phyloP scores from a whole-genome alignment of 2,113 vertebrate genomes.

The Sula dactylatra region DNA sequence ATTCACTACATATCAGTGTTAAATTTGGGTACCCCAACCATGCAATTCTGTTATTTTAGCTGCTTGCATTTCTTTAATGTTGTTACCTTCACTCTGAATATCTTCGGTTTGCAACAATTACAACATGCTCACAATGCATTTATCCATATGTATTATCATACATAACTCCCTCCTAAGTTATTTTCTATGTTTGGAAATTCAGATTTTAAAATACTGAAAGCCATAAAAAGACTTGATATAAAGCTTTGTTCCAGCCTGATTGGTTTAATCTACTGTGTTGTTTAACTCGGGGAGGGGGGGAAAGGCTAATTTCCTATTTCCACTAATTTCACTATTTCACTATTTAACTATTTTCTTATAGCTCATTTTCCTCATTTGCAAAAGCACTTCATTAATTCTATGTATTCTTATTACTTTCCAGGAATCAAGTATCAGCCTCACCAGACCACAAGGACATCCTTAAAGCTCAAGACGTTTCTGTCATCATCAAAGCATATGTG shows the following conservation, averaged over 20 bases:
- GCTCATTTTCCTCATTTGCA: background rate
- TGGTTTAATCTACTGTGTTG: background rate
- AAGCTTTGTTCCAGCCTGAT: background rate
- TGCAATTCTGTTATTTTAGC: background rate
- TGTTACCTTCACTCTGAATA: background rate
- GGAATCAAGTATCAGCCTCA: constrained; percentile 21
- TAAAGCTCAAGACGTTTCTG: constrained; percentile 72
- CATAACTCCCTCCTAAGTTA: background rate
- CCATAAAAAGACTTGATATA: background rate
- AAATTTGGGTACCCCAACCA: background rate
- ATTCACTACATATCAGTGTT: background rate
- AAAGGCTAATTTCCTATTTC: background rate
- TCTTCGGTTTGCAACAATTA: background rate
- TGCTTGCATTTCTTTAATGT: background rate
- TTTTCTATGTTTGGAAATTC: background rate
- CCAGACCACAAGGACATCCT: constrained; percentile 6
- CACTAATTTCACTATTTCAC: background rate
- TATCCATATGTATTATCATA: background rate
- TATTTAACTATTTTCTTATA: background rate
- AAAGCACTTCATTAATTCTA: background rate
- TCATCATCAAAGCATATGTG: constrained; percentile 86
- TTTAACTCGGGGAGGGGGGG: background rate
- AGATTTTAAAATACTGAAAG: background rate
- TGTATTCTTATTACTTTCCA: constrained; percentile 40
- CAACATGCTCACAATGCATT: background rate